Evolutionary conservation across 92 coral and sea anemone genomes (phyloP).

Genomic region (Phymanthus crucifer): DNA sequence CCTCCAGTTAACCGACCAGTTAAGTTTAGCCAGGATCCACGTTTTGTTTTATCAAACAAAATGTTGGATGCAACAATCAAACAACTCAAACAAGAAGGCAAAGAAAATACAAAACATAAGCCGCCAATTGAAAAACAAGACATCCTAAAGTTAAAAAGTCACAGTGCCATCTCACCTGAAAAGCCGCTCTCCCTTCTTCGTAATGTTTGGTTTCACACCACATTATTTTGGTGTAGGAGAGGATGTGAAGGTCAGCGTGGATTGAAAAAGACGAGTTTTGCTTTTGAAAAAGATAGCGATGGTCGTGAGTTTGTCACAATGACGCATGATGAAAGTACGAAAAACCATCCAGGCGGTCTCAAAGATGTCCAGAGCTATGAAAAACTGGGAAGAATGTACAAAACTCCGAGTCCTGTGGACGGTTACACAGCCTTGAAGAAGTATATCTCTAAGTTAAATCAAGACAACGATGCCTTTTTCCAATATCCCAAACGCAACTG

Average conservation of each 20-base stretch:
- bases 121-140: slow-evolving; percentile 23
- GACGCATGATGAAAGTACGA: slow-evolving; percentile 52
- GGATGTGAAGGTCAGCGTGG: slow-evolving; percentile 56
- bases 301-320: slow-evolving; percentile 36
- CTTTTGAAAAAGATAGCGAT: slow-evolving; percentile 35
- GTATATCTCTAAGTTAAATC: slow-evolving; percentile 14
- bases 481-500: neutral
- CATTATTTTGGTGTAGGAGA: slow-evolving; percentile 42
- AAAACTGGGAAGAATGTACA: slow-evolving; percentile 23
- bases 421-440: slow-evolving; percentile 36
- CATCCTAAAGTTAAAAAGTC: slow-evolving; percentile 29
- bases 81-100: slow-evolving; percentile 19
- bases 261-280: slow-evolving; percentile 31
- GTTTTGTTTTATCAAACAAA: slow-evolving; percentile 26
- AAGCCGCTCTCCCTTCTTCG: slow-evolving; percentile 36
- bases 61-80: slow-evolving; percentile 41
- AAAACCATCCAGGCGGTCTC: slow-evolving; percentile 54
- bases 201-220: slow-evolving; percentile 52
- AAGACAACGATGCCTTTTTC: neutral
- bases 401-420: slow-evolving; percentile 30
- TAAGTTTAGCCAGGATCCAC: slow-evolving; percentile 32
- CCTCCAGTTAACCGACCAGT: slow-evolving; percentile 46
- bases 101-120: slow-evolving; percentile 23
- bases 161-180: neutral
- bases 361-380: neutral